Conservation (phyloP, 2,888 invertebrate genomes). For the Polylopha cassiicola region DNA sequence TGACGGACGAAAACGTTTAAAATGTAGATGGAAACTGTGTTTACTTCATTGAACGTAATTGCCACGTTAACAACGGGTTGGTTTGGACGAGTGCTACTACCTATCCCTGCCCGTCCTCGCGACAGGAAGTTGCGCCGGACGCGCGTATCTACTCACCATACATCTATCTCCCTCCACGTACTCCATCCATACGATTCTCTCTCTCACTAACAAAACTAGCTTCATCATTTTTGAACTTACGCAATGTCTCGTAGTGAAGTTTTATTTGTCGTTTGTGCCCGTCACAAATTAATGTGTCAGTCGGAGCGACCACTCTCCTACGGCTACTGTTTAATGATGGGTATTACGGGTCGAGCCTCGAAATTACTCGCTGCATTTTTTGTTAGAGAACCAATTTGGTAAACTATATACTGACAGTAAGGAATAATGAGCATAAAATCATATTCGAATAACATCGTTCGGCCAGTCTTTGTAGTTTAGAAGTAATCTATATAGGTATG, state of each 20-base stretch:
- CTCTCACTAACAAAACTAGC: constrained; percentile 44
- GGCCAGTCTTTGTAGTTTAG: too few relatives aligned
- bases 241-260: constrained; percentile 52
- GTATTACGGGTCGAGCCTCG: constrained; percentile 38
- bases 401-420: constrained; percentile 19
- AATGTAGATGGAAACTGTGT: too few relatives aligned
- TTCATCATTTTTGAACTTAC: constrained; percentile 43
- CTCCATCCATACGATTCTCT: constrained; percentile 49
- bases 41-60: constrained; percentile 19
- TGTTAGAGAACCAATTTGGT: constrained; percentile 18
- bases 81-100: constrained; percentile 6
- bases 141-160: constrained; percentile 70
- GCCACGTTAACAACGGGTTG: constrained; percentile 20
- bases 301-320: constrained; percentile 39
- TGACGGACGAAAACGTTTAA: too few relatives aligned
- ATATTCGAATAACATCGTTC: too few relatives aligned
- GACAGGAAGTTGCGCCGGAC: constrained; percentile 69
- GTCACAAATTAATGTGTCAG: constrained; percentile 60
- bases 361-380: constrained; percentile 21
- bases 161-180: constrained; percentile 63
- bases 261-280: constrained; percentile 59
- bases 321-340: constrained; percentile 61
- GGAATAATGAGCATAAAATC: constrained; percentile 18
- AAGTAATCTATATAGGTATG: too few relatives aligned
- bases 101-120: constrained; percentile 29